These are phyloP conservation scores for Dioctria linearis DNA, from an alignment of 2,888 invertebrate genomes.

Conservation along the genomic window DNA sequence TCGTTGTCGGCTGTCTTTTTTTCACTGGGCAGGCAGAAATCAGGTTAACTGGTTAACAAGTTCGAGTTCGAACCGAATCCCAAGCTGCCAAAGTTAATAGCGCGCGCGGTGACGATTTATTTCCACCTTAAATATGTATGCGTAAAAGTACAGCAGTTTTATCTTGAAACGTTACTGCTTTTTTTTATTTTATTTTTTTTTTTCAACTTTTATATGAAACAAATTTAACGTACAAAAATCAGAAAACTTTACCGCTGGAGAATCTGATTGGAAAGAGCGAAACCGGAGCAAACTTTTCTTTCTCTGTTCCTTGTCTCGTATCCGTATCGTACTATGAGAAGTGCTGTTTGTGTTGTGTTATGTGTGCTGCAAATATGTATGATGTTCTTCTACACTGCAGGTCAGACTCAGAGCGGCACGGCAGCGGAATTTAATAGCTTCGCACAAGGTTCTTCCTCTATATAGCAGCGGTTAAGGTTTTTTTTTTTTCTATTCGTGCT, in stretches of 20 bases:
- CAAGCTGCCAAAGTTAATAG: constrained; percentile 1
- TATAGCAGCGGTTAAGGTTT: not conserved
- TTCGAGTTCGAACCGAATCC: not conserved
- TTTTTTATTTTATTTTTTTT: too few relatives aligned
- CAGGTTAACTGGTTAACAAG: constrained; percentile 52
- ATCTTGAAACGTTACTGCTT: constrained; percentile 22
- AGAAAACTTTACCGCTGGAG: not conserved
- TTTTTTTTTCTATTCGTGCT: not conserved
- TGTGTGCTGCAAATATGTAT: not conserved
- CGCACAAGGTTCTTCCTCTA: constrained; percentile 69
- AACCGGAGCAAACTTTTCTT: not conserved
- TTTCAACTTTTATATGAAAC: not conserved
- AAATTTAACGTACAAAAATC: constrained; percentile 12
- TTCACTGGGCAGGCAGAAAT: constrained; percentile 19
- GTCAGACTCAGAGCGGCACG: not conserved
- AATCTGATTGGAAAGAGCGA: constrained; percentile 8
- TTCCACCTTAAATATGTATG: constrained; percentile 14
- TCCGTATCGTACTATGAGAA: too few relatives aligned
- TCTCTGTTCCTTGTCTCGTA: not conserved
- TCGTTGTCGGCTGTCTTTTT: constrained; percentile 4
- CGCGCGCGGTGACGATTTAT: constrained; percentile 12
- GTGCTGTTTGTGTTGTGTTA: too few relatives aligned
- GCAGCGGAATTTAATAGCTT: constrained; percentile 63
- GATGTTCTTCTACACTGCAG: constrained; percentile 18
- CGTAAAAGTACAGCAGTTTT: constrained; percentile 4